Base-by-base conservation (phyloP, 2,113 vertebrate genomes). In the Columba janthina region DNA sequence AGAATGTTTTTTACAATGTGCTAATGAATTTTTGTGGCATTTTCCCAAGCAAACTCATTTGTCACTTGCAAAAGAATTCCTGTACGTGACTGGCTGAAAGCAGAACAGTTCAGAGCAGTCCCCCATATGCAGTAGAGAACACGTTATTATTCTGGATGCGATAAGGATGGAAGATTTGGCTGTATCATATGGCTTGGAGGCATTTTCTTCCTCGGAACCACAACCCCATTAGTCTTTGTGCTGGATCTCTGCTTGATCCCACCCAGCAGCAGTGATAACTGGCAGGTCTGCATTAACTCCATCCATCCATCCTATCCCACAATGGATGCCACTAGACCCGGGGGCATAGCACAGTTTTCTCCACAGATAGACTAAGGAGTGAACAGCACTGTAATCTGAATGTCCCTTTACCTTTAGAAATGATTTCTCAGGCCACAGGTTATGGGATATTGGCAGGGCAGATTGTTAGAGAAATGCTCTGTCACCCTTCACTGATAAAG, bases 401-500 rank as follows among this genome's bases (percentile, higher is more conserved):
- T 48, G n/a, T 34, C 40, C 24, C 18, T 70, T 64, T 69, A 25
- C 24, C 44, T 75, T 38, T 53, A 26, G 58, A 65, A 87, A 67
- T 53, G 6, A 29, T 85, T 84, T 71, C 29, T 65, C 7, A n/a
- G 32, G 22, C 31, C 50, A 18, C 19, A 24, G 22, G 22, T 54
- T 73, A 5, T 51, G 17, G 56, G 28, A 32, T 46, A 34, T 54
- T 62, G 67, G 5, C 36, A 72, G 78, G 10, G 14, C 58, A 29
- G 25, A 34, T 20, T 83, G 40, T 69, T 16, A 44, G 57, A 51
- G 32, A 16, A 28, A 26, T 0, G 0, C 2, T 8, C 16, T n/a
- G 24, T 64, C 14, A 9, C 22, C 53, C 80, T 64, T 60, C 38
- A 16, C 36, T 3, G 6, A 26, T 62, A 34, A 73, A 92, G 42